A percentile compares a stretch with the other conserved stretches of the same genome.
Conservation (phyloP, 1,140 invertebrate species). For the Brachystomella parvula region DNA sequence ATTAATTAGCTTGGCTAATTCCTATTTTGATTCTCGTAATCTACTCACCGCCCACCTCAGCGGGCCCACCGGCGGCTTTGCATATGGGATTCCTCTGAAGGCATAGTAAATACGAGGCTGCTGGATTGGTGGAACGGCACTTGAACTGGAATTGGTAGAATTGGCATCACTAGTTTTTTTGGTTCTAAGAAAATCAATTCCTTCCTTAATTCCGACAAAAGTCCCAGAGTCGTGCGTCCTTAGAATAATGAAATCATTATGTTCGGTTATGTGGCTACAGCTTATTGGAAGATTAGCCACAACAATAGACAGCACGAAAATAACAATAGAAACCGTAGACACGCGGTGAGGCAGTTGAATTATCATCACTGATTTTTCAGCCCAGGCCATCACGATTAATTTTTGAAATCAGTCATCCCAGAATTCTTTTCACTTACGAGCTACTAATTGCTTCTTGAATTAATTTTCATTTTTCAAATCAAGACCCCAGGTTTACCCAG, state of each 20-base stretch:
- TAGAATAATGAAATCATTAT: background rate
- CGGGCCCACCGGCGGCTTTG: slow-evolving; percentile 47
- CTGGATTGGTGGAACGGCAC: background rate
- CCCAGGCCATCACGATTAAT: too few relatives aligned
- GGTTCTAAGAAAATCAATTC: background rate
- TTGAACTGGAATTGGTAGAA: background rate
- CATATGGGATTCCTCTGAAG: slow-evolving; percentile 49
- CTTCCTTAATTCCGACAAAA: background rate
- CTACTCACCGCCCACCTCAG: slow-evolving; percentile 42
- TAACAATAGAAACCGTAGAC: too few relatives aligned
- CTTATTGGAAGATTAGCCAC: background rate
- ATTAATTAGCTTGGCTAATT: too few relatives aligned
- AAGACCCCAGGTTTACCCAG: too few relatives aligned
- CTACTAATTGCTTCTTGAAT: too few relatives aligned
- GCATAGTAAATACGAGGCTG: slow-evolving; percentile 14
- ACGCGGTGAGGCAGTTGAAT: too few relatives aligned
- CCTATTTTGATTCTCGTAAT: background rate
- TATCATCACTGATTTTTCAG: too few relatives aligned
- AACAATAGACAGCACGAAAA: background rate
- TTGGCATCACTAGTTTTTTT: background rate
- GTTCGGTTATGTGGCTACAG: background rate
- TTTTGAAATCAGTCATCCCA: too few relatives aligned
- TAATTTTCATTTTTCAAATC: too few relatives aligned
- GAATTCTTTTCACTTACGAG: too few relatives aligned
- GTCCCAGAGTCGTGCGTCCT: slow-evolving; percentile 6